Evolutionary conservation across 2,113 vertebrate genomes (phyloP).

Genomic region (Dasyornis broadbenti): DNA sequence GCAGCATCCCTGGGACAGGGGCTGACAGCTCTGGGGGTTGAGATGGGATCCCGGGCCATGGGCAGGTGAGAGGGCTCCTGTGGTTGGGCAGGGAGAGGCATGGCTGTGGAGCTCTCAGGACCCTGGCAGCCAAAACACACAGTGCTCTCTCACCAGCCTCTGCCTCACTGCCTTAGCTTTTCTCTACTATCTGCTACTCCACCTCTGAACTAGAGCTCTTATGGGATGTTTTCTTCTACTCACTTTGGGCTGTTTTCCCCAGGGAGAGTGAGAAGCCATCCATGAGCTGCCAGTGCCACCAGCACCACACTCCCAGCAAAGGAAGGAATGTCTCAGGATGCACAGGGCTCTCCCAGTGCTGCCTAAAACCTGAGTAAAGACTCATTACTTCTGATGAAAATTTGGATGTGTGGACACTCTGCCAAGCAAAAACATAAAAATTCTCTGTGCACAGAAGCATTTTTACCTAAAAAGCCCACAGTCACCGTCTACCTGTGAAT

Average conservation of each 20-base stretch:
- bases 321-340: not conserved
- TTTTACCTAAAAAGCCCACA: not conserved
- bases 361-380: not conserved
- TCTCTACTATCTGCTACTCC: not conserved
- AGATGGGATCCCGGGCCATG: not conserved
- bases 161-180: not conserved
- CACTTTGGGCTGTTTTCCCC: not conserved
- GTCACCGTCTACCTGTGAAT: not conserved
- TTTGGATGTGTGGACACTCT: not conserved
- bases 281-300: not conserved
- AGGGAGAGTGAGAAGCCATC: not conserved
- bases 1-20: fast-evolving
- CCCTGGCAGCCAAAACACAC: not conserved
- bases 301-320: not conserved
- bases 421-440: not conserved
- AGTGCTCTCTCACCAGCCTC: not conserved
- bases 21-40: not conserved
- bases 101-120: not conserved
- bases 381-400: not conserved
- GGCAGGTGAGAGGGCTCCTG: not conserved
- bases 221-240: not conserved
- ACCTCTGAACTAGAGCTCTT: not conserved
- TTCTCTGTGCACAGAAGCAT: not conserved
- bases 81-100: not conserved
- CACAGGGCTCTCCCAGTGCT: not conserved